These are phyloP conservation scores for Eilema griseolum DNA, from an alignment of 2,888 invertebrate genomes.

Conservation along the genomic window DNA sequence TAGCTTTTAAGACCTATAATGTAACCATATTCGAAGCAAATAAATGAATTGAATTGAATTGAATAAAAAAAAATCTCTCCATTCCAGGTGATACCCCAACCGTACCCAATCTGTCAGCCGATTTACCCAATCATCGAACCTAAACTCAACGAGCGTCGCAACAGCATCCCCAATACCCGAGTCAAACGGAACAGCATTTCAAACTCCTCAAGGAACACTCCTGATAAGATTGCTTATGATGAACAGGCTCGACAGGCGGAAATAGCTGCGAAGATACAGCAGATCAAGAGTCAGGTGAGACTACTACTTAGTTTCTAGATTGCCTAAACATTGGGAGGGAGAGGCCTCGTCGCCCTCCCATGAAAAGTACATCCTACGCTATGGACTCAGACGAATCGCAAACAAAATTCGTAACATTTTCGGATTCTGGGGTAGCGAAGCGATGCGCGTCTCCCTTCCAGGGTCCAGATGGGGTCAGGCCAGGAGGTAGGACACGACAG, in stretches of 20 bases:
- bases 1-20: too few species aligned
- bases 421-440: too few species aligned
- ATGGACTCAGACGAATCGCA: too few species aligned
- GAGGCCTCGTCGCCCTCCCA: too few species aligned
- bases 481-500: too few species aligned
- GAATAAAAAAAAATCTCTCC: not conserved
- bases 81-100: slow-evolving; percentile 68
- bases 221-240: slow-evolving; percentile 55
- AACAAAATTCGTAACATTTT: too few species aligned
- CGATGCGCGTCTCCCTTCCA: too few species aligned
- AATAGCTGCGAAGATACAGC: slow-evolving; percentile 72
- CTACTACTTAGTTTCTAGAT: not conserved
- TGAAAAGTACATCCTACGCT: too few species aligned
- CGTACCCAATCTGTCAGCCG: slow-evolving; percentile 69
- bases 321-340: too few species aligned
- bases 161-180: slow-evolving; percentile 43
- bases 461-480: too few species aligned
- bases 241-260: slow-evolving; percentile 52
- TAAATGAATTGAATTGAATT: too few species aligned
- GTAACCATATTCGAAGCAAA: too few species aligned
- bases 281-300: slow-evolving; percentile 60
- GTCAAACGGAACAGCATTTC: slow-evolving; percentile 53
- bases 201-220: slow-evolving; percentile 59
- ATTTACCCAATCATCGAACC: slow-evolving; percentile 63
- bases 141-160: slow-evolving; percentile 38